These are phyloP conservation scores for Lycocorax pyrrhopterus DNA, from an alignment of 2,113 vertebrate species.

Conservation along the genomic window DNA sequence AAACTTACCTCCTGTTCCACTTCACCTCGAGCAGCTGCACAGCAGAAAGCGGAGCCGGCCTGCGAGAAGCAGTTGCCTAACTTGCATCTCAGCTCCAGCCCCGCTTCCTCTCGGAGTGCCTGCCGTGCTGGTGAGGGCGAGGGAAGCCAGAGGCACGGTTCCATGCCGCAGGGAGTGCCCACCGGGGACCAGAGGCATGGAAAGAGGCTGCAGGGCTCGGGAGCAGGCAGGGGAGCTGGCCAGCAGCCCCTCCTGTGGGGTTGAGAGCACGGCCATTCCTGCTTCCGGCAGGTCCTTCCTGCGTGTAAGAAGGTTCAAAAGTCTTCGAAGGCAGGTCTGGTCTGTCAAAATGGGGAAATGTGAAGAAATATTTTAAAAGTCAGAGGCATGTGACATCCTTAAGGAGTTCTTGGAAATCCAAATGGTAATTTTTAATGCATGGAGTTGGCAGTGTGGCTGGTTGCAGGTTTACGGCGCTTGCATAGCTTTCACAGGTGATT, in stretches of 20 bases:
- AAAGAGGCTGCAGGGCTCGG: accelerated
- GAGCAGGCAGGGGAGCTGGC: background rate
- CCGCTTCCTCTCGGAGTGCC: accelerated
- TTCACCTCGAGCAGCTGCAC: background rate
- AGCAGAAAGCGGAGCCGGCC: background rate
- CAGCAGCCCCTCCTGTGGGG: accelerated
- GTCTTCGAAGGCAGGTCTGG: background rate
- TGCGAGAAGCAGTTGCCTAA: background rate
- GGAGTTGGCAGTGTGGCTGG: background rate
- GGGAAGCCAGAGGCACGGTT: background rate
- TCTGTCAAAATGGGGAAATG: background rate
- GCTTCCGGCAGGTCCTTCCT: accelerated
- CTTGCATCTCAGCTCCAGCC: accelerated
- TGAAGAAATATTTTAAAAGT: background rate
- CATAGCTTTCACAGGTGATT: background rate
- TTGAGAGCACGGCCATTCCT: accelerated
- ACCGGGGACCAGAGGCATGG: accelerated
- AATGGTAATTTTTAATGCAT: background rate
- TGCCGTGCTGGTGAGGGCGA: background rate
- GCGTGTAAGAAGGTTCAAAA: background rate
- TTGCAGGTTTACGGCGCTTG: background rate
- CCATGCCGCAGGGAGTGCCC: accelerated
- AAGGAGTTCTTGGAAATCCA: background rate
- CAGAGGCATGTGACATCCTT: background rate
- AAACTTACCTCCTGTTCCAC: background rate